Conservation (phyloP, 2,888 invertebrate genomes). For the Spialia ferax region DNA sequence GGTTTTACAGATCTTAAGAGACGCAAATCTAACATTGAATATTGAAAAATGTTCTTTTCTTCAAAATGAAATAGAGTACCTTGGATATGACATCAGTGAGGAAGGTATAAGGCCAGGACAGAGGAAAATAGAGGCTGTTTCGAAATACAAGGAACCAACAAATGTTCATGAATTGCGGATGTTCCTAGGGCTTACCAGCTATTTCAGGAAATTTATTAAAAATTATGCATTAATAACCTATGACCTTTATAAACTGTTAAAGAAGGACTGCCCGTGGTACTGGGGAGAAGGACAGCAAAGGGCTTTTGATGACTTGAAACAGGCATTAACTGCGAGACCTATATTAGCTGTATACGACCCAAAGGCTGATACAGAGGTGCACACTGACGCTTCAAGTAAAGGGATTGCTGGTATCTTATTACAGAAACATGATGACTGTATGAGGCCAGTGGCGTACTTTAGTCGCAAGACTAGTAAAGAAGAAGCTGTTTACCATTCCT, state of each 20-base stretch:
- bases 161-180: not conserved
- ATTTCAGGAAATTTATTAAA: not conserved
- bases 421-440: not conserved
- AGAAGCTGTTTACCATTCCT: not conserved
- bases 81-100: not conserved
- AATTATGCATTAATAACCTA: not conserved
- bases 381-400: not conserved
- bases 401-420: not conserved
- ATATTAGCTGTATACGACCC: not conserved
- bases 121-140: not conserved
- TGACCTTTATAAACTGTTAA: not conserved
- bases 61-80: constrained; percentile 1
- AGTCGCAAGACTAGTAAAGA: not conserved
- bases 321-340: not conserved
- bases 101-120: not conserved
- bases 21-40: not conserved
- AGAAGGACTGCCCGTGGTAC: not conserved
- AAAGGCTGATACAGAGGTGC: not conserved
- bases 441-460: not conserved
- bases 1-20: not conserved
- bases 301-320: not conserved
- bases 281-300: not conserved
- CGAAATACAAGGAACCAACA: not conserved
- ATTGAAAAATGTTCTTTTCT: not conserved
- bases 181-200: not conserved